Percentiles rank a stretch among this genome's conserved stretches.
Conservation (phyloP, 2,113 vertebrate genomes). For the Pelmatolapia mariae region DNA sequence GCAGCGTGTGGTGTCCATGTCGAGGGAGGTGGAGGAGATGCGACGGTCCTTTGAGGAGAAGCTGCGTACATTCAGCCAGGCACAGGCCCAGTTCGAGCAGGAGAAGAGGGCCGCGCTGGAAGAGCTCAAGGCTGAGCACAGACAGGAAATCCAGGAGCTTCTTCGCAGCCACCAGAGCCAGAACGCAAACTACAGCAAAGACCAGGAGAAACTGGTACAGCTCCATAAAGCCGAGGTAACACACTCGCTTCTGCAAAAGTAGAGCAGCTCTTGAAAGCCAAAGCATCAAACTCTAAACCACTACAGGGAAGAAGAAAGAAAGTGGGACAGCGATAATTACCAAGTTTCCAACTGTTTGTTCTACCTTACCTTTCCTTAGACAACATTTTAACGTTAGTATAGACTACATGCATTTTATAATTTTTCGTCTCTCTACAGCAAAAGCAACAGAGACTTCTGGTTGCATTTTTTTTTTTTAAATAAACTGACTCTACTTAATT, state of each 20-base stretch:
- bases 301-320: background rate
- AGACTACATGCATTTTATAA: background rate
- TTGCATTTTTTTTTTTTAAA: background rate
- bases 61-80: slow-evolving; percentile 83
- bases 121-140: slow-evolving; percentile 83
- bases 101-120: slow-evolving; percentile 87
- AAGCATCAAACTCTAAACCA: background rate
- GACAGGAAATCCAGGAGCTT: slow-evolving; percentile 89
- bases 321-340: background rate
- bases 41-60: slow-evolving; percentile 93
- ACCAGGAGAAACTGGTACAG: slow-evolving; percentile 87
- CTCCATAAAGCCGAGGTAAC: slow-evolving; percentile 80
- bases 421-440: background rate
- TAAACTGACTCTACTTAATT: background rate
- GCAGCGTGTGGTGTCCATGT: slow-evolving; percentile 94
- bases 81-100: slow-evolving; percentile 89
- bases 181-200: slow-evolving; percentile 83
- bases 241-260: background rate
- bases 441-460: background rate
- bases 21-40: slow-evolving; percentile 96
- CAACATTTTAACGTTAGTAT: background rate
- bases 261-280: background rate
- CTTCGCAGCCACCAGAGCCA: slow-evolving; percentile 88
- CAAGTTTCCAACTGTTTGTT: background rate
- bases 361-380: background rate